Evolutionary conservation across 2,797 vertebrate genomes (phyloP).

Genomic region (Bradypus variegatus): DNA sequence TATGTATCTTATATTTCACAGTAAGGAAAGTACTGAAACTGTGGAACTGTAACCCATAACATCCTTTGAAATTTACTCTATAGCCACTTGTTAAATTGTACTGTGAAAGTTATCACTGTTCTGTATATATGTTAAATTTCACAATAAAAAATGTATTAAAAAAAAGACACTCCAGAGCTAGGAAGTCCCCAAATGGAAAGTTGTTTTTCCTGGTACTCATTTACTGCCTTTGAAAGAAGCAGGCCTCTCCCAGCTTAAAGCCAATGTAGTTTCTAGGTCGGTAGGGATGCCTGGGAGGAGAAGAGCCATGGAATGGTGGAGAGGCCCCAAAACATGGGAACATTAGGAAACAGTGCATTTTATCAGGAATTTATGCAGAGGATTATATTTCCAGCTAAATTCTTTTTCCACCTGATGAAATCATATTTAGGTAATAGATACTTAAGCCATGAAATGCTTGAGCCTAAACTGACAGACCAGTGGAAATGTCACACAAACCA

Average conservation of each 20-base stretch:
- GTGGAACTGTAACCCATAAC: no score
- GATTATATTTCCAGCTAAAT: not conserved
- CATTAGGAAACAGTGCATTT: not conserved
- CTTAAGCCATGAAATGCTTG: not conserved
- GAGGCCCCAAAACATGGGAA: not conserved
- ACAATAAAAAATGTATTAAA: no score
- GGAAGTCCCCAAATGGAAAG: not conserved
- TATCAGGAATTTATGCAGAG: not conserved
- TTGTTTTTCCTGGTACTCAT: not conserved
- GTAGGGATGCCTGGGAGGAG: not conserved
- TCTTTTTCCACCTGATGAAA: not conserved
- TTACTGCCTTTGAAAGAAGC: not conserved
- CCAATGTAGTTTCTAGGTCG: not conserved
- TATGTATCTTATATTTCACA: no score
- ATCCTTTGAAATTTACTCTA: no score
- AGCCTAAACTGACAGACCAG: not conserved
- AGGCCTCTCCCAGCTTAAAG: not conserved
- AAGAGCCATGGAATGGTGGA: not conserved
- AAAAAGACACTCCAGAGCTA: not conserved
- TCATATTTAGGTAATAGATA: not conserved
- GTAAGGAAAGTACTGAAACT: no score
- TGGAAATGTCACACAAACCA: not conserved
- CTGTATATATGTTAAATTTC: no score
- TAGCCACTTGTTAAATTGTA: no score
- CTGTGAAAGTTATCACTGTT: no score